Evolutionary conservation across 2,113 vertebrate genomes (phyloP), one percentile per base, ranked within the genome.

Genomic region (Gallinago media): DNA sequence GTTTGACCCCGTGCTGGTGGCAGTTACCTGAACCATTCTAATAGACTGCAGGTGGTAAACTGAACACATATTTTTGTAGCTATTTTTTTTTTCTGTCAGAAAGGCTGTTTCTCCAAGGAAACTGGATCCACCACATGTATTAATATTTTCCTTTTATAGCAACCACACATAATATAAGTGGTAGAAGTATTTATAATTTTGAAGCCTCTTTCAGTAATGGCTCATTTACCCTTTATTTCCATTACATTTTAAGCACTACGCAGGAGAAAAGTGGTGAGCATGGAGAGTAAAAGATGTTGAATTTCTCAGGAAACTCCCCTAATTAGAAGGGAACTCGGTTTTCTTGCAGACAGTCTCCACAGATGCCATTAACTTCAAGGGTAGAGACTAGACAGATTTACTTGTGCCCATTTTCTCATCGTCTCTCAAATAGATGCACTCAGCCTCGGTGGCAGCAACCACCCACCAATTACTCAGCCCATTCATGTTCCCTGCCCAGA

Each of bases 381-480:
- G 3, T 5, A 27, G 21, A 9, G 22, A 71, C 19, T 5, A 36
- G 44, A 11, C 8, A 12, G 15, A 27, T n/a, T 54, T 73, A 50
- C 4, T 17, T 49, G 27, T 49, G 32, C 7, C 58, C 8, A 1
- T 73, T 87, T 80, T 70, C 2, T 3, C 32, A 9, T n/a, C 9
- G 16, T 7, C 2, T 46, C 27, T 55, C 56, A 26, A 27, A 27
- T 1, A 19, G 44, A 11, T 6, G 25, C 2, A 18, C 38, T 42
- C 8, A 29, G 52, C 8, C 54, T 58, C 0, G 0, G 19, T 3
- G 1, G 15, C 56, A 46, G 44, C 65, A 87, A 15, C 32, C 20
- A 10, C 23, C 9, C 13, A 44, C 22, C 7, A 22, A 2, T 25
- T 23, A n/a, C 0, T 0, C 26, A 62, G 27, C 46, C 38, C 36